Percentiles rank a stretch among this genome's conserved stretches.
Conservation (phyloP, 1,140 invertebrate species). For the Frieseomelitta varia region DNA sequence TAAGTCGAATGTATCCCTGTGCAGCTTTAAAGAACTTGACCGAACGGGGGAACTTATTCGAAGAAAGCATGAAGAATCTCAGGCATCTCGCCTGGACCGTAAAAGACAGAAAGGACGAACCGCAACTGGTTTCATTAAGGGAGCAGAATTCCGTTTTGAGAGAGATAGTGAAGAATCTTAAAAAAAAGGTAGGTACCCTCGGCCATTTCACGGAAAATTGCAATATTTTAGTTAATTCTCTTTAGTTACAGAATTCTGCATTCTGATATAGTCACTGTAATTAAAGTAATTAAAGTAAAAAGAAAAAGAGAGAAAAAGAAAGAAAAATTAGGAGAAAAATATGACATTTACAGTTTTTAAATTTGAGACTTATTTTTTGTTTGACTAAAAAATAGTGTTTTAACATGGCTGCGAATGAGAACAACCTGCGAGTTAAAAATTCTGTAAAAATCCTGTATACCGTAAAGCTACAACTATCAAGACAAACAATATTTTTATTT, state of each 20-base stretch:
- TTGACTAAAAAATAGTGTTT: neutral
- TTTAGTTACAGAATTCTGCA: neutral
- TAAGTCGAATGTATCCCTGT: slow-evolving; percentile 23
- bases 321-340: neutral
- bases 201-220: neutral
- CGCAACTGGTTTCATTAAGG: slow-evolving; percentile 56
- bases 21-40: slow-evolving; percentile 69
- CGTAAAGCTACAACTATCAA: too few species aligned
- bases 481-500: too few species aligned
- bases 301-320: neutral
- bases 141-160: slow-evolving; percentile 68
- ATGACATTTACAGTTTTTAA: neutral
- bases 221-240: neutral
- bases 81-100: slow-evolving; percentile 66
- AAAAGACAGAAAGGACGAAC: slow-evolving; percentile 52
- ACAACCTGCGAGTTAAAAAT: too few species aligned
- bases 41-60: slow-evolving; percentile 54
- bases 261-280: neutral
- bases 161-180: slow-evolving; percentile 69
- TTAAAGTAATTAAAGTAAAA: neutral
- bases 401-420: too few species aligned
- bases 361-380: neutral
- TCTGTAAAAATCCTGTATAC: too few species aligned
- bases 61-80: slow-evolving; percentile 66
- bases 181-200: slow-evolving; percentile 66